A percentile compares a stretch with the other conserved stretches of the same genome.
These are phyloP conservation scores for Drosophila greeni DNA, from an alignment of 2,888 invertebrate genomes.

Conservation along the genomic window DNA sequence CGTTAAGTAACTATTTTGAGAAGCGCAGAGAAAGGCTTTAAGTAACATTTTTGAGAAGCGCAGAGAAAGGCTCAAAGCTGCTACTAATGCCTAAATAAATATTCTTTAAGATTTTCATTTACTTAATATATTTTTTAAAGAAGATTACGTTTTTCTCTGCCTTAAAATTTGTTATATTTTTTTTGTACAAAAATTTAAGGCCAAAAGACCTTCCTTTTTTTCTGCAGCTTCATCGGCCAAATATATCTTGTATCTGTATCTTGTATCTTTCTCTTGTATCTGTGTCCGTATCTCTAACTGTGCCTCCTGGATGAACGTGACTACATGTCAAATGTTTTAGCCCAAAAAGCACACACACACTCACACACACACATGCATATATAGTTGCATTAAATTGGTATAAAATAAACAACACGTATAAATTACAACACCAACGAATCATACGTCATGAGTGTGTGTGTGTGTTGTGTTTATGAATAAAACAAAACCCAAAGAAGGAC, in stretches of 20 bases:
- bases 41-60: neutral
- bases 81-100: too few relatives aligned
- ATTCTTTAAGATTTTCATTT: too few relatives aligned
- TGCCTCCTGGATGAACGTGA: conserved; percentile 26
- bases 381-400: conserved; percentile 70
- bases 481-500: conserved; percentile 26
- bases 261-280: neutral
- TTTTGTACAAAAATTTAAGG: neutral
- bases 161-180: neutral
- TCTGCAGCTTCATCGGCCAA: conserved; percentile 9
- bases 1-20: neutral
- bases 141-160: neutral
- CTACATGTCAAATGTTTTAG: conserved; percentile 60
- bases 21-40: neutral
- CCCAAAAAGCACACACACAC: conserved; percentile 16
- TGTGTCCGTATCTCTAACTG: conserved; percentile 4
- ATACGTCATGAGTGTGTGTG: conserved; percentile 23
- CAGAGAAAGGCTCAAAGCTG: neutral
- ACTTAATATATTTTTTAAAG: neutral
- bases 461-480: conserved; percentile 31
- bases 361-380: conserved; percentile 18
- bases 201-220: neutral
- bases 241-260: conserved; percentile 5
- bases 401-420: conserved; percentile 72
- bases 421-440: conserved; percentile 56